These are phyloP conservation scores for Acanthiza pusilla DNA, from an alignment of 2,797 vertebrate species.

Conservation along the genomic window DNA sequence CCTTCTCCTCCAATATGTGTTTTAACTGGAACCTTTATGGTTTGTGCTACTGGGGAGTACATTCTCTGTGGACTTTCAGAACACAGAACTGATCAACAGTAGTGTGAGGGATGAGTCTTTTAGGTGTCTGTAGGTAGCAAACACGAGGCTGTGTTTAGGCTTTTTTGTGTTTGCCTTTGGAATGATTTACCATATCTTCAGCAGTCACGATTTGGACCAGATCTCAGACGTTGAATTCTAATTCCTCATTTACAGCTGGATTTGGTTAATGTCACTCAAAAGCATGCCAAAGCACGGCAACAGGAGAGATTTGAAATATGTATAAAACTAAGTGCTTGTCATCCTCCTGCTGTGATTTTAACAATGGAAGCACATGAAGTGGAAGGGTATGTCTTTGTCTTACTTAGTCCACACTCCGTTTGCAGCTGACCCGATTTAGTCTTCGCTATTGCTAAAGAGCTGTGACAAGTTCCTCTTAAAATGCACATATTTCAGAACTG, in stretches of 20 bases:
- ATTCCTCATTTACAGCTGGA: neutral
- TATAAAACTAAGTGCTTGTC: neutral
- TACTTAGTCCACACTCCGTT: neutral
- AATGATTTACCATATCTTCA: neutral
- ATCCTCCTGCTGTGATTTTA: neutral
- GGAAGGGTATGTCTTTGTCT: neutral
- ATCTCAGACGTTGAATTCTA: neutral
- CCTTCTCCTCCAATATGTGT: neutral
- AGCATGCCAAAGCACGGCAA: neutral
- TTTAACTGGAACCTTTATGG: neutral
- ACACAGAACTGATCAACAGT: neutral
- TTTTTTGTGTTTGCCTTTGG: neutral
- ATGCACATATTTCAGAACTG: constrained; percentile 51
- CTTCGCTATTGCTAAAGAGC: neutral
- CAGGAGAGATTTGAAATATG: neutral
- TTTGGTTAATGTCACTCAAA: neutral
- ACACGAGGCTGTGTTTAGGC: neutral
- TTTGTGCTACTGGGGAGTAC: neutral
- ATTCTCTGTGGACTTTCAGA: neutral
- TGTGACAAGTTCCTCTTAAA: constrained; percentile 44
- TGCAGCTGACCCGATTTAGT: constrained; percentile 46
- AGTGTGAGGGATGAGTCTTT: neutral
- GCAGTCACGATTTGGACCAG: neutral
- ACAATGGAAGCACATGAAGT: neutral
- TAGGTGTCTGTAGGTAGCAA: neutral